phyloP scores from a whole-genome alignment of 2,113 vertebrate genomes.

The Gulo gulo region DNA sequence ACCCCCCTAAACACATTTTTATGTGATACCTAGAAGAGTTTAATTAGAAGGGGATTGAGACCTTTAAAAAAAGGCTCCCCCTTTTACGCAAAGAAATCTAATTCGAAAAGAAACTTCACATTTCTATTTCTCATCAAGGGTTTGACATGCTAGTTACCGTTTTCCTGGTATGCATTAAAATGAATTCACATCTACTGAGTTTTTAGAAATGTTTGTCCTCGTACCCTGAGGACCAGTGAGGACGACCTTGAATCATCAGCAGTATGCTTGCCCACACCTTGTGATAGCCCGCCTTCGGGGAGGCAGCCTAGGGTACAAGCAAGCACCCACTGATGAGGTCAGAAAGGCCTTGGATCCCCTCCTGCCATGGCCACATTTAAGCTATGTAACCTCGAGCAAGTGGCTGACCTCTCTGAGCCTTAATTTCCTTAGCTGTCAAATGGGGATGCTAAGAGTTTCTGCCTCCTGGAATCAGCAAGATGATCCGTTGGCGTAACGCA shows the following conservation, averaged over 20 bases:
- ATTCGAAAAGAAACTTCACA: background rate
- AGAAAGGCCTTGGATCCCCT: background rate
- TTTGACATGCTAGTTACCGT: background rate
- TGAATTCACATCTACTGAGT: background rate
- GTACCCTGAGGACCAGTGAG: background rate
- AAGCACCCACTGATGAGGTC: background rate
- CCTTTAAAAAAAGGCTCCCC: background rate
- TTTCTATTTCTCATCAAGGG: background rate
- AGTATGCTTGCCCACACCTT: background rate
- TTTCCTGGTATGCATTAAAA: background rate
- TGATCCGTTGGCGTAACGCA: accelerated
- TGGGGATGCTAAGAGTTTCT: background rate
- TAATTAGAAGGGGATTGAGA: background rate
- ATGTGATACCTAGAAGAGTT: background rate
- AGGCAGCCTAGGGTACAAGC: background rate
- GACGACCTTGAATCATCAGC: too few species aligned
- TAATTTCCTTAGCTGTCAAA: background rate
- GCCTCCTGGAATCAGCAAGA: background rate
- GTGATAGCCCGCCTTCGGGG: background rate
- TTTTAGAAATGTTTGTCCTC: background rate
- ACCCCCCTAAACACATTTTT: background rate
- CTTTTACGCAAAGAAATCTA: background rate
- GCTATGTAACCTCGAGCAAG: background rate
- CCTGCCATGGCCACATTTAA: background rate
- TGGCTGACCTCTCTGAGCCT: background rate